Evolutionary conservation across 1,140 invertebrate species (phyloP), one percentile per base, ranked within the genome.

Genomic region (Pogonus chalceus): DNA sequence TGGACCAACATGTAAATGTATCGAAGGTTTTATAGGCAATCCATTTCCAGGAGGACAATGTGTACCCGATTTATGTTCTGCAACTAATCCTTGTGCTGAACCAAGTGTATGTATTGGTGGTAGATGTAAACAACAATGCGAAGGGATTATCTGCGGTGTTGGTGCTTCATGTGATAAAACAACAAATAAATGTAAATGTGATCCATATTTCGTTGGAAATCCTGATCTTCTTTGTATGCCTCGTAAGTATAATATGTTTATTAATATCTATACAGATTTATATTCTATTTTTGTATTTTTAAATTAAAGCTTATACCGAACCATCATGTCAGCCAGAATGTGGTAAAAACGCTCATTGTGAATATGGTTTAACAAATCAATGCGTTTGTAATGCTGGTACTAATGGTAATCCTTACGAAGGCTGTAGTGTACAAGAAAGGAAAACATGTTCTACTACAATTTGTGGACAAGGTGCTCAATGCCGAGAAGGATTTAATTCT

Each of bases 181-280:
- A 46, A 85, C 79, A 12, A 90, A 90, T 56, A 85, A 84, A 70
- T 95, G 91, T 71, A 77, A 90, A 21, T 95, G 91, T 66, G 81
- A 91, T 66, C 80, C 85, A 1, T 88, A 85, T 63, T 92, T 92
- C 67, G 79, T 92, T 55, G 91, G 91, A 59, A 90, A 93, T 71
- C 89, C 90, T 1, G 85, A 91, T 63, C 71, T 92, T 7, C 75
- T 93, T 20, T 94, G 90, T 66, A 90, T 93, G 80, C 90, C 90
- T 66, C 90, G 87, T 88, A 80, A 87, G 86, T 86, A 51, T 58
- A 20, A 37, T 23, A 24, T 18, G 7, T 48, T 23, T 20, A 24
- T 39, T 39, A 20, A 53, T 9, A 52, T 18, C 26, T 23, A 46
- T n/a, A 16, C 48, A 54, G 7, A 21, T 35, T 51, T 26, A 52